These are phyloP conservation scores for Drosophila arizonae DNA, from an alignment of 1,140 invertebrate species.

Conservation along the genomic window DNA sequence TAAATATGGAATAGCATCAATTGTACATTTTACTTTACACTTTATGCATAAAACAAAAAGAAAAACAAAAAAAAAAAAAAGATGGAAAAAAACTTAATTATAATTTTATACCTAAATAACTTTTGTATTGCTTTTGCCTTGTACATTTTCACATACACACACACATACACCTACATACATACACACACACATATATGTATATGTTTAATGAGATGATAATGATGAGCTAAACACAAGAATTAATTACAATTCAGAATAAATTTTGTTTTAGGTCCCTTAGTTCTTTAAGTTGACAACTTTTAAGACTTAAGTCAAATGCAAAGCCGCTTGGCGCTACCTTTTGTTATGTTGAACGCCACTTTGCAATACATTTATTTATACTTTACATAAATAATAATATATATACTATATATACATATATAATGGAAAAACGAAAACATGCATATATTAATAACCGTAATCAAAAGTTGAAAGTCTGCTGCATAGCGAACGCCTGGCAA, in stretches of 20 bases:
- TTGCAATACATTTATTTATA: constrained; percentile 79
- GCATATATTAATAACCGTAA: constrained; percentile 60
- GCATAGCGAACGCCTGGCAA: constrained; percentile 43
- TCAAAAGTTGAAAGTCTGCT: constrained; percentile 58
- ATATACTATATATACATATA: constrained; percentile 22
- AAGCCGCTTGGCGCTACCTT: constrained; percentile 65
- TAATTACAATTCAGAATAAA: constrained; percentile 45
- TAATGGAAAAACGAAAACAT: constrained; percentile 11
- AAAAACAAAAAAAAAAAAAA: constrained; percentile 8
- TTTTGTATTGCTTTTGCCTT: constrained; percentile 77
- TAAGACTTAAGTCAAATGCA: constrained; percentile 75
- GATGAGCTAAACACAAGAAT: constrained; percentile 27
- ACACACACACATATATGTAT: constrained; percentile 10
- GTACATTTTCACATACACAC: constrained; percentile 68
- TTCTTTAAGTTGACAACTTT: constrained; percentile 65
- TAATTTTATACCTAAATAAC: constrained; percentile 63
- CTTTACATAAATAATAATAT: constrained; percentile 39
- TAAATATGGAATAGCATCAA: constrained; percentile 74
- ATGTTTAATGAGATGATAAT: constrained; percentile 23
- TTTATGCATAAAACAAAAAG: constrained; percentile 51
- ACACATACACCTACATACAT: constrained; percentile 4
- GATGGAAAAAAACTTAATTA: constrained; percentile 50
- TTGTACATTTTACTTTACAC: constrained; percentile 76
- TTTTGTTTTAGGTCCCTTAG: constrained; percentile 48
- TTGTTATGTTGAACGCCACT: constrained; percentile 60